Evolutionary conservation across 2,888 invertebrate genomes (phyloP), one percentile per base, ranked within the genome.

Genomic region (Rhodophaea formosa): DNA sequence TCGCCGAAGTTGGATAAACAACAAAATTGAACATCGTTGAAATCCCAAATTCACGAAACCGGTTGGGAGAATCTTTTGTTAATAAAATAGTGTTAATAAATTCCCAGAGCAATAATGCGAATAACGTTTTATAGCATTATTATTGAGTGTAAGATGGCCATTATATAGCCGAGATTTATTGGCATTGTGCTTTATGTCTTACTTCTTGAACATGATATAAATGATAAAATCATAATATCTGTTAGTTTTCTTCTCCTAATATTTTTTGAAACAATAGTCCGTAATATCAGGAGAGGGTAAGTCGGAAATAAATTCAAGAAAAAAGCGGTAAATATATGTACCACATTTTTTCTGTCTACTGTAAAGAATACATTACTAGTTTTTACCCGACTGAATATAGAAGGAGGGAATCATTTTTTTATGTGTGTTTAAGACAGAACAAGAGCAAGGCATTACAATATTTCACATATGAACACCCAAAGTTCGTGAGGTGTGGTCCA

Each of bases 71-170:
- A 39, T 12, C 39, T 39, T 42, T 35, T 51, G 8, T 39, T 10
- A 10, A 35, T 30, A 51, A 10, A 51, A 30, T 35, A 51, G 15
- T 15, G 35, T 47, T 47, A 47, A 47, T 47, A 47, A 47, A 47
- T 47, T 47, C 30, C n/a, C n/a, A 30, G 8, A 46, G 17, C 3
- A 46, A 46, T 46, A 29, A 47, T 29, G 39, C 16, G 15, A 53
- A 53, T 53, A 17, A 53, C 39, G 16, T 42, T 53, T 53, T 53
- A 53, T 53, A 39, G 39, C 39, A 53, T 53, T 39, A 53, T 53
- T 53, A 53, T 39, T 32, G 39, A 53, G 39, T 53, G 52, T 51
- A 53, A 39, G 52, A 39, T 42, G 39, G 23, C 10, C 42, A 53
- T 53, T 17, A 42, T 53, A 12, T 8, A n/a, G 10, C n/a, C n/a